Base-by-base conservation (phyloP, 2,113 vertebrate genomes). In the Marcusenius ussheri region DNA sequence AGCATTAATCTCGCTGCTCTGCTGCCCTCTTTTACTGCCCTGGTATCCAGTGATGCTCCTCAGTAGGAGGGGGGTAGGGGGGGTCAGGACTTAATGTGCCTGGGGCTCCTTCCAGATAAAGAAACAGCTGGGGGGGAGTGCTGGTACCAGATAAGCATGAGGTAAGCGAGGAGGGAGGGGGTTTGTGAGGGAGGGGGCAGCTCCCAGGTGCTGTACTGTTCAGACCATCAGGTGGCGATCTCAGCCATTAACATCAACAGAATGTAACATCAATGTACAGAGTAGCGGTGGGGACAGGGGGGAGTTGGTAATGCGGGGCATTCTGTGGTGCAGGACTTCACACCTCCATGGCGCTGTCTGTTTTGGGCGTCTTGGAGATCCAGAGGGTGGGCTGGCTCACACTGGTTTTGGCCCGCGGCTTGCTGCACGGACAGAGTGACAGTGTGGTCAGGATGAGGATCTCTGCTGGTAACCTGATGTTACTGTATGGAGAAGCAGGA, bases 321-420 rank as follows among this genome's bases (percentile, higher is more conserved):
- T 42, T 31, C 80, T 39, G 80, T n/a, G 45, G 66, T 15, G 83
- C 90, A 87, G n/a, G n/a, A 0, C 0, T 39, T 95, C 96, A 99
- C 91, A 98, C 97, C 92, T 98, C 97, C 96, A 98, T 97, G 93
- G 95, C 95, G 89, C 93, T 95, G 92, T 98, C 97, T 45, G 96
- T 94, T 93, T 97, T 97, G 83, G 96, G 95, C 1, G 94, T 94
- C 92, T 96, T 97, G 91, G 98, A 98, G 95, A 99, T 99, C 98
- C 98, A 99, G 56, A 99, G 92, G 27, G 96, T 98, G 27, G 98
- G 97, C 90, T 97, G 97, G 92, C 96, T 94, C 31, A 96, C 91
- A 49, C 96, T 95, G 2, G 97, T 97, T 96, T 99, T 98, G 91
- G 97, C 96, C 94, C 95, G 96, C 91, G 97, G 96, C 94, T 96